Conservation (phyloP, 2,113 vertebrate genomes). For the Heterochromis multidens region DNA sequence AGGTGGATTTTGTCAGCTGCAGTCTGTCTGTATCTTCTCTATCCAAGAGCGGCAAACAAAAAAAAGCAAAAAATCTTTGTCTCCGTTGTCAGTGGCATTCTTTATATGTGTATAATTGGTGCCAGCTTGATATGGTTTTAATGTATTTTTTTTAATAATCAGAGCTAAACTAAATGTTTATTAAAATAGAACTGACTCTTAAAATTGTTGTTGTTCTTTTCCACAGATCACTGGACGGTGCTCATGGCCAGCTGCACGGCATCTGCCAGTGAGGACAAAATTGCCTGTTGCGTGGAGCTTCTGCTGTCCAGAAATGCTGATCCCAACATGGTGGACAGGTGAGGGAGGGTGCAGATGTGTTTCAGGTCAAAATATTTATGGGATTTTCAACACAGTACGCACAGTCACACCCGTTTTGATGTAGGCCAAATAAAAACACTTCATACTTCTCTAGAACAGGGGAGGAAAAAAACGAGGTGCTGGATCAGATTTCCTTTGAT, state of each 20-base stretch:
- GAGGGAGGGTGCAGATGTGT: conserved; percentile 37
- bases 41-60: neutral
- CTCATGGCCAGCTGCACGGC: conserved; percentile 89
- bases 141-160: neutral
- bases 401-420: conserved; percentile 15
- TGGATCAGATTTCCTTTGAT: conserved; percentile 52
- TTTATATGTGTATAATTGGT: neutral
- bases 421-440: conserved; percentile 19
- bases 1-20: neutral
- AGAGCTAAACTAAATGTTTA: neutral
- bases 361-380: conserved; percentile 35
- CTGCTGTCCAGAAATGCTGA: conserved; percentile 90
- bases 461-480: neutral
- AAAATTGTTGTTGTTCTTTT: neutral
- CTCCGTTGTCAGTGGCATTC: neutral
- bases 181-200: neutral
- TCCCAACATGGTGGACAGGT: conserved; percentile 87
- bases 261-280: conserved; percentile 79
- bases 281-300: conserved; percentile 86
- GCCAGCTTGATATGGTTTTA: neutral
- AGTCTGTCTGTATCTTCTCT: neutral
- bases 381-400: neutral
- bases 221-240: conserved; percentile 82
- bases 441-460: neutral
- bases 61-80: neutral